Conservation (phyloP, 1,140 invertebrate species). For the Drosophila mauritiana region DNA sequence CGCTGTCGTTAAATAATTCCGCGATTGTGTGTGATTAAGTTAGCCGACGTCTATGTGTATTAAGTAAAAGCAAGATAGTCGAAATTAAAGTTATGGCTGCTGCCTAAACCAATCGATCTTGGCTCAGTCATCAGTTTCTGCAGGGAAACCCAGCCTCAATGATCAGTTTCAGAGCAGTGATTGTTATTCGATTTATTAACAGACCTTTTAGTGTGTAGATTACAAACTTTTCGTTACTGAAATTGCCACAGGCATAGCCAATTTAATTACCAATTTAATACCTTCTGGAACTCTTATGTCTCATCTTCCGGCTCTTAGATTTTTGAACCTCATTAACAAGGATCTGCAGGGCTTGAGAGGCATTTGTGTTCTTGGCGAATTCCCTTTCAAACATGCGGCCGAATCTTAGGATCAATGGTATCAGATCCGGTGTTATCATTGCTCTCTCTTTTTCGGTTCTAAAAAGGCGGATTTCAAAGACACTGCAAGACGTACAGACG, state of each 20-base stretch:
- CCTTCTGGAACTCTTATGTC: too few relatives aligned
- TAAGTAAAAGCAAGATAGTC: constrained; percentile 69
- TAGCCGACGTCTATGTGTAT: constrained; percentile 66
- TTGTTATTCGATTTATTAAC: background rate
- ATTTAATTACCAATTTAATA: too few relatives aligned
- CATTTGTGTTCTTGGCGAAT: background rate
- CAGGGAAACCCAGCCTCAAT: background rate
- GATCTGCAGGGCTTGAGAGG: background rate
- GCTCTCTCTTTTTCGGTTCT: background rate
- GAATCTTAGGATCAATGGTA: background rate
- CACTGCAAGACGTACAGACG: too few relatives aligned
- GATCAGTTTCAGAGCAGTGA: background rate
- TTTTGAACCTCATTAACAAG: background rate
- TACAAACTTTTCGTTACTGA: too few relatives aligned
- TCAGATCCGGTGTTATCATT: background rate
- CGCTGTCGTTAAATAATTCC: constrained; percentile 70
- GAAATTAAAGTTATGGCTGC: constrained; percentile 74
- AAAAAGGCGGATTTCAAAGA: background rate
- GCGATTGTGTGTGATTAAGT: constrained; percentile 68
- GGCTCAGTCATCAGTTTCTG: background rate
- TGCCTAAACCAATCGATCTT: constrained; percentile 41
- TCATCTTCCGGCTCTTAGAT: too few relatives aligned
- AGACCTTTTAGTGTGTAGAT: too few relatives aligned
- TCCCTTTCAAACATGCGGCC: too few relatives aligned
- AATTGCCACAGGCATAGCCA: too few relatives aligned